Base-by-base conservation (phyloP, 1,140 invertebrate genomes). In the Drosophila sucinea region DNA sequence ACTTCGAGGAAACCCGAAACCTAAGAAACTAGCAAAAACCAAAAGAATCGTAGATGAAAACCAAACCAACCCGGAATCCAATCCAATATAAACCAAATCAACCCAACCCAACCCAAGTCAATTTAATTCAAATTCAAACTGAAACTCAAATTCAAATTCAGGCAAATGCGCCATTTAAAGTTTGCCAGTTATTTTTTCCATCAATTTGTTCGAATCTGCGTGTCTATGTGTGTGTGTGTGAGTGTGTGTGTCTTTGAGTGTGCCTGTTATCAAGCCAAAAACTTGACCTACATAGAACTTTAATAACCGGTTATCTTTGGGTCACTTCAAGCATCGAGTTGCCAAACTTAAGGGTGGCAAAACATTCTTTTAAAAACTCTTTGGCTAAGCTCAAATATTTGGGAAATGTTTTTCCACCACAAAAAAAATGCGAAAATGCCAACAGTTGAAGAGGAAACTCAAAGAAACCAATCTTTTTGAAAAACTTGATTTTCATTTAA, bases 231-330 rank as follows among this genome's bases (percentile, higher is more conserved):
- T 29, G 55, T 66, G 7, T 30, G 6, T 61, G 56, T 10, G 10
- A 44, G 63, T 11, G 7, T 35, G 40, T 23, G 29, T 51, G 56
- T 33, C 56, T 38, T 44, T 47, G 47, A 54, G 64, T 5, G 35
- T 62, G 47, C 78, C 33, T 78, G 71, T 87, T 79, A 86, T 87
- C 84, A 87, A 73, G 65, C 38, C 54, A 61, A 87, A 87, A 89
- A 89, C 77, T 87, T 89, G 83, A 87, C 83, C 83, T 70, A 87
- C 70, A 74, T 87, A 73, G 68, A 54, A 69, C 71, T 70, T 75
- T 72, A 69, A 77, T 69, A 89, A 87, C 83, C 84, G 79, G 83
- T 87, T 86, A 51, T 51, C 44, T 51, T 51, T 51, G 44, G 44
- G 23, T 51, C 44, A 51, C 23, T 51, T 47, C 7, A 25, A 27